These are phyloP conservation scores for Pyrrhia umbra DNA, from an alignment of 2,888 invertebrate genomes.

Conservation along the genomic window DNA sequence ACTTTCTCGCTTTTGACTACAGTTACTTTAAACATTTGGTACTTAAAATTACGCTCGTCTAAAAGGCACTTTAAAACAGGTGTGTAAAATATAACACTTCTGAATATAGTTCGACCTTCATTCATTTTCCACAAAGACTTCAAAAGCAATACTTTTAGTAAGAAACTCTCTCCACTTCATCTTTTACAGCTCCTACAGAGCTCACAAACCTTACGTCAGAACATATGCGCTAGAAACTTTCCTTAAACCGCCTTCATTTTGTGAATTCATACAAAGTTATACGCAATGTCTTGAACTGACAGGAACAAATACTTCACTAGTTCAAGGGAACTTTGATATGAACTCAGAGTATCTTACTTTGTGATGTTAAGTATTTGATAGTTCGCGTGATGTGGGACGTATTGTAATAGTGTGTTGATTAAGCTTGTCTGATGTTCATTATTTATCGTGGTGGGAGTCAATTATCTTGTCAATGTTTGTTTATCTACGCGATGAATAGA, in stretches of 20 bases:
- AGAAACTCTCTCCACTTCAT: not conserved
- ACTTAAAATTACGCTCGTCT: no score
- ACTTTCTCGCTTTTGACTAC: no score
- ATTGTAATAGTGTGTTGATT: not conserved
- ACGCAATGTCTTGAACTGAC: slow-evolving; percentile 39
- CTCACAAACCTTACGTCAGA: slow-evolving; percentile 1
- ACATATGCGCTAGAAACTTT: slow-evolving; percentile 13
- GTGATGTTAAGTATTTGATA: slow-evolving; percentile 18
- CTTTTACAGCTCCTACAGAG: not conserved
- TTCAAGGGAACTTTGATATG: slow-evolving; percentile 40
- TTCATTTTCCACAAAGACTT: not conserved
- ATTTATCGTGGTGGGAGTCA: no score
- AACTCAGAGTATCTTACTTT: slow-evolving; percentile 10
- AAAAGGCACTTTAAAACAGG: not conserved
- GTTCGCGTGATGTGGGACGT: not conserved
- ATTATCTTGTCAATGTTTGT: no score
- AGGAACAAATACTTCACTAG: slow-evolving; percentile 43
- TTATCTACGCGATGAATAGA: no score
- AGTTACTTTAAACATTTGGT: no score
- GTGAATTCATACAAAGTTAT: slow-evolving; percentile 34
- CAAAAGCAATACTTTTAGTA: slow-evolving; percentile 1
- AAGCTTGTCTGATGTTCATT: not conserved
- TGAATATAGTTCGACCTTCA: not conserved
- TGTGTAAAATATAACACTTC: not conserved
- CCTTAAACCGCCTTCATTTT: slow-evolving; percentile 27